phyloP scores from a whole-genome alignment of 2,888 invertebrate genomes.

The Creontiades dilutus region DNA sequence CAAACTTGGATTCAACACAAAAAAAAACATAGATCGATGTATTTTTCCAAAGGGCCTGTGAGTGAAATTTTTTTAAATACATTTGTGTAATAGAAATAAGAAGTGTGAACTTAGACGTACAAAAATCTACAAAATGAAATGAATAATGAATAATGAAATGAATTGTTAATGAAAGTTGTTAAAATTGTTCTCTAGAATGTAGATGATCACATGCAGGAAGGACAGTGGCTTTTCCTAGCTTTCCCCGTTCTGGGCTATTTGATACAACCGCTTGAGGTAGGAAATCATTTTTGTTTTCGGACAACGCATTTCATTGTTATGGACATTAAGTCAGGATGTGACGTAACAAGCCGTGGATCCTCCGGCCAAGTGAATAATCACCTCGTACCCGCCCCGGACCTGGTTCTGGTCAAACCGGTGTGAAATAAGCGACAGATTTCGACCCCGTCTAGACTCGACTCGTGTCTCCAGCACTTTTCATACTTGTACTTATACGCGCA shows the following conservation, averaged over 20 bases:
- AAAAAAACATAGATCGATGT: too few species aligned
- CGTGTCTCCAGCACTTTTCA: background rate
- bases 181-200: too few species aligned
- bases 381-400: constrained; percentile 18
- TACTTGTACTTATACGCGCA: background rate
- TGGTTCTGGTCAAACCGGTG: constrained; percentile 34
- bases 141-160: too few species aligned
- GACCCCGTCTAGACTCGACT: constrained; percentile 4
- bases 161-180: too few species aligned
- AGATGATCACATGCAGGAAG: background rate
- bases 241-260: constrained; percentile 23
- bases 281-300: constrained; percentile 33
- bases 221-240: background rate
- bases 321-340: constrained; percentile 35
- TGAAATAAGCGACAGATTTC: constrained; percentile 36
- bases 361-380: constrained; percentile 19
- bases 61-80: too few species aligned
- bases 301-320: constrained; percentile 22
- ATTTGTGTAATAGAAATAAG: too few species aligned
- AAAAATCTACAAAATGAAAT: too few species aligned
- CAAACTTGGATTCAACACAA: too few species aligned
- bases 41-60: too few species aligned
- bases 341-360: constrained; percentile 28
- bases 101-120: too few species aligned
- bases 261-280: background rate